Evolutionary conservation across 2,797 vertebrate species (phyloP), one percentile per base, ranked within the genome.

Genomic region (Phoxinus dragarum): DNA sequence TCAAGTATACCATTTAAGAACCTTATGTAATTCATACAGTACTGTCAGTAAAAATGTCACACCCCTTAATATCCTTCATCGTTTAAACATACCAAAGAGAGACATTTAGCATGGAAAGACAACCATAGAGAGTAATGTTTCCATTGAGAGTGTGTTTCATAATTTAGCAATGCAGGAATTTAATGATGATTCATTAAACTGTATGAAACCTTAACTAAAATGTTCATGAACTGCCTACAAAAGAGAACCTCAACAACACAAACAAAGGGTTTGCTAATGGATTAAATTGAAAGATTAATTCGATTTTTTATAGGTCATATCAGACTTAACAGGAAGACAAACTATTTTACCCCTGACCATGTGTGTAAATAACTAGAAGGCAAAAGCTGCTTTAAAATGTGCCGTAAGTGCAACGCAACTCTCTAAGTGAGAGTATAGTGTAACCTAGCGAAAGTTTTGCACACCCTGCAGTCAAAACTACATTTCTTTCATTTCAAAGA

Each of bases 351-450:
- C 17, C 47, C 17, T 66, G 40, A 79, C 77, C 77, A 79, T 42
- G 36, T 34, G 76, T 64, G 77, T 47, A 34, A 64, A 79, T 66
- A 79, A 66, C 40, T 44, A 66, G 38, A 8, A 44, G 56, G 10
- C 40, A 79, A 27, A 64, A 79, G 23, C 77, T 47, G n/a, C n/a
- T 79, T 80, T 68, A 49, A 36, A 80, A 68, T 47, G 56, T 61
- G 74, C 36, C 2, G n/a, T 66, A 44, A 61, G 56, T 19, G 78
- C 42, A 67, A 80, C 23, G 49, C n/a, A 44, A 64, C n/a, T 64
- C 54, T 31, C 9, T 16, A 40, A 44, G n/a, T 61, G 38, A 42
- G 56, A 27, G 8, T 75, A 49, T 5, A 36, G 2, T 59, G 74
- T 56, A 59, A 44, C 56, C 16, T 44, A 79, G n/a, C 3, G 11